Conservation (phyloP, 2,113 vertebrate species). For the Gambusia affinis region DNA sequence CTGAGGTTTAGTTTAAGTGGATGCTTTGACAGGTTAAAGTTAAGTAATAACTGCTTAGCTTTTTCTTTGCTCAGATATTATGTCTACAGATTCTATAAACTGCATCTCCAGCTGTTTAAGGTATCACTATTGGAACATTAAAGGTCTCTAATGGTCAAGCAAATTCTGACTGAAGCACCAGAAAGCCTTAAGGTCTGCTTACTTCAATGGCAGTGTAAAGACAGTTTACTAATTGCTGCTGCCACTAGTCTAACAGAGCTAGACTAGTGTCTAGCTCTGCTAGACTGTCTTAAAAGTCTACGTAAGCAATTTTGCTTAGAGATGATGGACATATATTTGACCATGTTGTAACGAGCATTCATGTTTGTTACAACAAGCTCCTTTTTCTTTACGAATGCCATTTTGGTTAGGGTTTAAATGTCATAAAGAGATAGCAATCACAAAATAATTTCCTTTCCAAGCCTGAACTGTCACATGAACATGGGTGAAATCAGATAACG, state of each 20-base stretch:
- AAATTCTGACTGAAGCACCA: slow-evolving; percentile 44
- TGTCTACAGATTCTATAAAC: slow-evolving; percentile 42
- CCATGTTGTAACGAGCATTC: slow-evolving; percentile 18
- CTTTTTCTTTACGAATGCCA: slow-evolving; percentile 48
- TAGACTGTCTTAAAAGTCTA: background rate
- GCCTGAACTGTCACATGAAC: slow-evolving; percentile 41
- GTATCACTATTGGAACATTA: slow-evolving; percentile 59
- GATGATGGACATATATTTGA: slow-evolving; percentile 22
- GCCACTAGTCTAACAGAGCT: too few relatives aligned
- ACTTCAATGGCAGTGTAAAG: slow-evolving; percentile 15
- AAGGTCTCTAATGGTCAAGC: slow-evolving; percentile 36
- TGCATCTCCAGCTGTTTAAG: slow-evolving; percentile 27
- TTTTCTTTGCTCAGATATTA: slow-evolving; percentile 36
- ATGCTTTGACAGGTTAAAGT: slow-evolving; percentile 15
- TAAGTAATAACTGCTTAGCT: slow-evolving; percentile 34
- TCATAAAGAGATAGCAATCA: slow-evolving; percentile 68
- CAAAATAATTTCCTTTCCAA: slow-evolving; percentile 69
- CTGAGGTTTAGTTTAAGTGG: slow-evolving; percentile 30
- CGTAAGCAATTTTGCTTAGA: slow-evolving; percentile 3
- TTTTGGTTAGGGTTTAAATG: slow-evolving; percentile 63
- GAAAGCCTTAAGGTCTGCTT: slow-evolving; percentile 25
- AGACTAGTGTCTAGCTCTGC: too few relatives aligned
- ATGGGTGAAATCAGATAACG: slow-evolving; percentile 62
- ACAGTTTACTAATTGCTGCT: too few relatives aligned
- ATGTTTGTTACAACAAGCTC: slow-evolving; percentile 36